These are phyloP conservation scores for Eulithis testata DNA, from an alignment of 2,888 invertebrate genomes.

Conservation along the genomic window DNA sequence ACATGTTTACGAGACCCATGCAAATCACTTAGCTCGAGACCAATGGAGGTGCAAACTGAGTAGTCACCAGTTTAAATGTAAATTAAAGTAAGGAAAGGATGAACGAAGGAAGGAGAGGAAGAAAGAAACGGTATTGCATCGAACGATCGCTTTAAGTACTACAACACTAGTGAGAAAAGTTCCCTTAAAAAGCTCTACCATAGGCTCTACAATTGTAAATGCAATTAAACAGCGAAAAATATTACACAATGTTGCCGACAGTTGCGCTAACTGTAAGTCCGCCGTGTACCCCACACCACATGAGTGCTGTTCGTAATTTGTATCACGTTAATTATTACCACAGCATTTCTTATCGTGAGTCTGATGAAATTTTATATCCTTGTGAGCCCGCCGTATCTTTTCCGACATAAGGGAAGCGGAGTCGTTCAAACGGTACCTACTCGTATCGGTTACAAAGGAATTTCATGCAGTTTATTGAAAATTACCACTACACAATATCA, in stretches of 20 bases:
- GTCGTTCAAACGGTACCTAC: constrained; percentile 33
- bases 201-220: not conserved
- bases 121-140: not conserved
- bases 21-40: constrained; percentile 49
- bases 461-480: constrained; percentile 11
- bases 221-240: not conserved
- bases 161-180: not conserved
- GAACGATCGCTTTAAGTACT: not conserved
- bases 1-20: constrained; percentile 60
- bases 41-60: constrained; percentile 22
- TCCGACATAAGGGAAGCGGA: constrained; percentile 40
- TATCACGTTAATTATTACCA: constrained; percentile 57
- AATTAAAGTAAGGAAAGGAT: not conserved
- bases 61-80: constrained; percentile 2
- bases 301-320: constrained; percentile 58
- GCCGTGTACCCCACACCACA: constrained; percentile 32
- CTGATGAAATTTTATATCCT: constrained; percentile 62
- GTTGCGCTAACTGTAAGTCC: constrained; percentile 15
- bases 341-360: constrained; percentile 53
- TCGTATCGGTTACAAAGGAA: constrained; percentile 29
- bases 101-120: too few relatives aligned
- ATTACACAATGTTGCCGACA: constrained; percentile 8
- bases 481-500: not conserved
- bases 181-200: not conserved
- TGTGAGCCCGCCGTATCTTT: constrained; percentile 48